Conservation (phyloP, 2,113 vertebrate genomes). For the Neolamprologus hecqui region DNA sequence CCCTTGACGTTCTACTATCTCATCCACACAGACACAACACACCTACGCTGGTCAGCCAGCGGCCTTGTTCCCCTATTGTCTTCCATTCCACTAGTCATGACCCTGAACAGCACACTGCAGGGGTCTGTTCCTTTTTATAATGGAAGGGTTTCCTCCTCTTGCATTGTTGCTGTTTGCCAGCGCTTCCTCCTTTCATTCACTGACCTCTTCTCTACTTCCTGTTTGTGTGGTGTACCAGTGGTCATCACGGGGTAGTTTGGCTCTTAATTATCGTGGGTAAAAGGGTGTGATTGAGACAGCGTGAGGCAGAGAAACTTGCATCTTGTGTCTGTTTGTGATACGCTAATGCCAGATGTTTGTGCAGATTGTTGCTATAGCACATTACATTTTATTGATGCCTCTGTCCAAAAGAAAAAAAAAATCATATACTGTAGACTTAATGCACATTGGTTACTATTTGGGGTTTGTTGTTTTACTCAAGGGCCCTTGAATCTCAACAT, state of each 20-base stretch:
- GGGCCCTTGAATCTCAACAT: not conserved
- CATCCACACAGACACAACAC: constrained; percentile 27
- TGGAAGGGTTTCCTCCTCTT: constrained; percentile 62
- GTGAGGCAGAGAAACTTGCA: not conserved
- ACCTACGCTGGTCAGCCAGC: constrained; percentile 23
- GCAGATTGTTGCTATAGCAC: not conserved
- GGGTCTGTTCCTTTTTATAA: constrained; percentile 73
- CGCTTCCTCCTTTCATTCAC: constrained; percentile 69
- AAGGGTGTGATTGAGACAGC: not conserved
- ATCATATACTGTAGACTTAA: not conserved
- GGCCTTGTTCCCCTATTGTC: constrained; percentile 68
- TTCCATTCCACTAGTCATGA: constrained; percentile 57
- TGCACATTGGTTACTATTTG: not conserved
- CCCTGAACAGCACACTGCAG: constrained; percentile 40
- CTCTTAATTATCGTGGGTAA: constrained; percentile 21
- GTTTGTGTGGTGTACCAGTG: constrained; percentile 58
- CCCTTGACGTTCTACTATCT: constrained; percentile 43
- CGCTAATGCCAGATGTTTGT: not conserved
- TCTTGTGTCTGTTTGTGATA: constrained; percentile 20
- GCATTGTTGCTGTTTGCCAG: constrained; percentile 67
- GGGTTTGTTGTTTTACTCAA: not conserved
- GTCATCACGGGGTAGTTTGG: constrained; percentile 44
- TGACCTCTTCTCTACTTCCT: constrained; percentile 74
- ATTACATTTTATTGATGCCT: not conserved
- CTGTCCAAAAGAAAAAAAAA: too few relatives aligned